These are phyloP conservation scores for Hirundo rustica DNA, from an alignment of 2,797 vertebrate genomes.

Conservation along the genomic window DNA sequence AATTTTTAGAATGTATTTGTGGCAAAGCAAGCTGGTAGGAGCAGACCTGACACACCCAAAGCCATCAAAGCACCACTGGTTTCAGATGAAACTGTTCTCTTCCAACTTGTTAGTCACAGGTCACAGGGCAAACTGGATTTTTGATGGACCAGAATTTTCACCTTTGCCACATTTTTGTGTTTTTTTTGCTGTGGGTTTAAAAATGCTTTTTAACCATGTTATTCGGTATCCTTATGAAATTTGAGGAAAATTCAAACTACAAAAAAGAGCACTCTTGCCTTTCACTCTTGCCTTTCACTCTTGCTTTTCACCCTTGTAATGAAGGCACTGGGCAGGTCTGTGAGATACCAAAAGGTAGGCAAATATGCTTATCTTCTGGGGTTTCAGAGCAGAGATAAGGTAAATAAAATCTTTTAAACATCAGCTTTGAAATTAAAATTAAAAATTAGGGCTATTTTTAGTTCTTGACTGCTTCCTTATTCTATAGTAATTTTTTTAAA, in stretches of 20 bases:
- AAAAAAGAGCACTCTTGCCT: background rate
- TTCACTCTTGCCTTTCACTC: background rate
- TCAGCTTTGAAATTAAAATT: background rate
- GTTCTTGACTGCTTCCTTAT: background rate
- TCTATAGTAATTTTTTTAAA: background rate
- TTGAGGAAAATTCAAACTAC: background rate
- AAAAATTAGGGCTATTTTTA: background rate
- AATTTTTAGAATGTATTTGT: background rate
- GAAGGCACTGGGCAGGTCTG: background rate
- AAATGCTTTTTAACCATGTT: background rate
- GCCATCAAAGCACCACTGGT: background rate
- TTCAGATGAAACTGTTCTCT: slow-evolving; percentile 23
- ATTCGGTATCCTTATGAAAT: background rate
- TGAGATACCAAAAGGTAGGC: background rate
- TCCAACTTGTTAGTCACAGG: background rate
- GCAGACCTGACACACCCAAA: background rate
- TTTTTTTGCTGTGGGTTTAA: background rate
- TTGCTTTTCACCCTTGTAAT: background rate
- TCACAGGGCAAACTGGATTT: background rate
- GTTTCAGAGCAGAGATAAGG: background rate
- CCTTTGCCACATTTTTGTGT: background rate
- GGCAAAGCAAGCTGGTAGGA: background rate
- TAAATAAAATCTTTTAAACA: background rate
- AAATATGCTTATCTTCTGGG: background rate
- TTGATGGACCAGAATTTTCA: background rate